Percentiles rank a stretch among this genome's conserved stretches.
Conservation (phyloP, 2,113 vertebrate species). For the Tetrax tetrax region DNA sequence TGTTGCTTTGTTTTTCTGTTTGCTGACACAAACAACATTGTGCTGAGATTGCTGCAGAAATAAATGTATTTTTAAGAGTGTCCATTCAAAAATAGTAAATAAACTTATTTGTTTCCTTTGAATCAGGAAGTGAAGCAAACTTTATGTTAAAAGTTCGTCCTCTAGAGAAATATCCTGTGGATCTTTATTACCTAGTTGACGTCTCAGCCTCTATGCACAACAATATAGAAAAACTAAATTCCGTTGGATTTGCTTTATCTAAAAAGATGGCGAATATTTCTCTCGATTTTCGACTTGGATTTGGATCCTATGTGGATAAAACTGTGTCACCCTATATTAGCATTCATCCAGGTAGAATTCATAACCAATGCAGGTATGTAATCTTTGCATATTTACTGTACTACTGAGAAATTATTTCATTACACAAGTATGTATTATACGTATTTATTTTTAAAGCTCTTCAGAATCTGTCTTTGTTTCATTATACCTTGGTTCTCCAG, state of each 20-base stretch:
- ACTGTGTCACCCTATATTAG: conserved; percentile 96
- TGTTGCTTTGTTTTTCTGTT: conserved; percentile 21
- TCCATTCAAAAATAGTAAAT: conserved; percentile 14
- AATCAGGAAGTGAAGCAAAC: conserved; percentile 85
- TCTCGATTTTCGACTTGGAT: conserved; percentile 91
- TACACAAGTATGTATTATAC: not conserved
- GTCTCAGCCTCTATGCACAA: conserved; percentile 97
- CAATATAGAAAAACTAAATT: conserved; percentile 93
- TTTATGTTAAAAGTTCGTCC: conserved; percentile 87
- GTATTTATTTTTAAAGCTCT: not conserved
- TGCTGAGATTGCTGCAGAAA: conserved; percentile 2
- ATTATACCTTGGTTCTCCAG: not conserved
- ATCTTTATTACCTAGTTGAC: conserved; percentile 97
- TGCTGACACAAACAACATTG: not conserved
- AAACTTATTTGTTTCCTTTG: conserved; percentile 46
- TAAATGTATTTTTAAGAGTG: not conserved
- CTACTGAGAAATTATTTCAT: not conserved
- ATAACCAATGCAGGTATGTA: conserved; percentile 93
- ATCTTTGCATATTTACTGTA: not conserved
- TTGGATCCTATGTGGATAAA: conserved; percentile 98
- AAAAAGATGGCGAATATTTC: conserved; percentile 90
- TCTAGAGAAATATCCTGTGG: conserved; percentile 91
- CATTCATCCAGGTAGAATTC: conserved; percentile 92
- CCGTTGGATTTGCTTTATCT: conserved; percentile 88
- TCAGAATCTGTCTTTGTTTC: not conserved